Evolutionary conservation across 2,888 invertebrate genomes (phyloP), one percentile per base, ranked within the genome.

Genomic region (Bellardia bayeri): DNA sequence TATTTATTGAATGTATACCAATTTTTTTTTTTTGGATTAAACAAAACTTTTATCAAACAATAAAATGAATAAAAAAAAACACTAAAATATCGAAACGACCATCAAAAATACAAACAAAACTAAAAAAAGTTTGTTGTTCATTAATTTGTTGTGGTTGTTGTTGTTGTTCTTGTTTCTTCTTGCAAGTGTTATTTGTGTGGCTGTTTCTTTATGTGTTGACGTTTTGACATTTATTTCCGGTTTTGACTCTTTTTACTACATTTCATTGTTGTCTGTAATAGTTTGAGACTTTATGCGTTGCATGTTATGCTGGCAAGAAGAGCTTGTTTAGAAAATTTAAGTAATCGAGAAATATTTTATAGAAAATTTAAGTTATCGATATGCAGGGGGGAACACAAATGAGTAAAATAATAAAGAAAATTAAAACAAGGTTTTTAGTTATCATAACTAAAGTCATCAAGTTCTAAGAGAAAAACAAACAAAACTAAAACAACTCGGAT

Each of bases 21-120:
- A 8, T 40, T n/a, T 66, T 30, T 23, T 51, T 74, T 49, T 75
- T 16, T 66, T 68, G 45, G 45, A 37, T n/a, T 49, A 40, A 54
- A 40, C 5, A 45, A n/a, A 75, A 82, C 49, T 58, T 72, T 82
- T 74, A 42, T 64, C 74, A 56, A 66, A 37, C 81, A 75, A 68
- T 42, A 56, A 56, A 56, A 30, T 14, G 13, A 64, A 58, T 23
- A 54, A 56, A 72, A 13, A 45, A 3, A 14, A 61, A 49, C 49
- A 49, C 42, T 40, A 16, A 68, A 56, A 61, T 37, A 61, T 37
- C 14, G 14, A 37, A 79, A 42, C 51, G n/a, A 79, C 56, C 45
- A 56, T 75, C 51, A 51, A n/a, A 51, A 6, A 49, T n/a, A 51
- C 8, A 72, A 75, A 75, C 33, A 79, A 45, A 13, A 49, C 66